Evolutionary conservation across 1,140 invertebrate species (phyloP).

Genomic region (Ganaspis sp.): DNA sequence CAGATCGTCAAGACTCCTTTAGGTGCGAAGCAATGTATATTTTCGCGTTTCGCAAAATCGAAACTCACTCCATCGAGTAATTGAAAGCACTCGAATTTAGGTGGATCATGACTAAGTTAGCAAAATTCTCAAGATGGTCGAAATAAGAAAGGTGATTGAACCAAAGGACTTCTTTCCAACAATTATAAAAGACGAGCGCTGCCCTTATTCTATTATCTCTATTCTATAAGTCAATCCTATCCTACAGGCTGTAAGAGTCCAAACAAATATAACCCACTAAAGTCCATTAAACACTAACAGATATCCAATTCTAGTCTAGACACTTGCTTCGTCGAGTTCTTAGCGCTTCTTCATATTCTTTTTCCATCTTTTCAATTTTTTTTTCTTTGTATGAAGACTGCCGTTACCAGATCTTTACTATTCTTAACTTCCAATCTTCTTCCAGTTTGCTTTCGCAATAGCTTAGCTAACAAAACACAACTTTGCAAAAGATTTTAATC

Average conservation of each 20-base stretch:
- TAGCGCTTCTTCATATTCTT: conserved; percentile 1
- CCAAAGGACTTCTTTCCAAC: conserved; percentile 2
- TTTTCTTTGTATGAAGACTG: background rate
- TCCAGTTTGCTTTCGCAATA: too few relatives aligned
- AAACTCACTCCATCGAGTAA: conserved; percentile 38
- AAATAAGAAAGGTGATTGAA: conserved; percentile 17
- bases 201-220: conserved; percentile 27
- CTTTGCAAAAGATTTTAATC: too few relatives aligned
- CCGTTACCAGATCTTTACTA: background rate
- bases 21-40: conserved; percentile 56
- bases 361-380: background rate
- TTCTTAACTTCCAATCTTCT: background rate
- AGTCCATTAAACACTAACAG: background rate
- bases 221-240: conserved; percentile 12
- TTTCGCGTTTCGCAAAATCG: conserved; percentile 47
- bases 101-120: conserved; percentile 24
- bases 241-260: conserved; percentile 4
- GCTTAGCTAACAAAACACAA: too few relatives aligned
- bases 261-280: background rate
- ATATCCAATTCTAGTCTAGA: conserved; percentile 11
- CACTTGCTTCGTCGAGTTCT: conserved; percentile 19
- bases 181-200: background rate
- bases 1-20: conserved; percentile 23
- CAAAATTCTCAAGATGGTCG: conserved; percentile 5
- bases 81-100: conserved; percentile 44